These are phyloP conservation scores for Cladopsammia gracilis DNA, from an alignment of 64 coral and sea anemone species.

Conservation along the genomic window DNA sequence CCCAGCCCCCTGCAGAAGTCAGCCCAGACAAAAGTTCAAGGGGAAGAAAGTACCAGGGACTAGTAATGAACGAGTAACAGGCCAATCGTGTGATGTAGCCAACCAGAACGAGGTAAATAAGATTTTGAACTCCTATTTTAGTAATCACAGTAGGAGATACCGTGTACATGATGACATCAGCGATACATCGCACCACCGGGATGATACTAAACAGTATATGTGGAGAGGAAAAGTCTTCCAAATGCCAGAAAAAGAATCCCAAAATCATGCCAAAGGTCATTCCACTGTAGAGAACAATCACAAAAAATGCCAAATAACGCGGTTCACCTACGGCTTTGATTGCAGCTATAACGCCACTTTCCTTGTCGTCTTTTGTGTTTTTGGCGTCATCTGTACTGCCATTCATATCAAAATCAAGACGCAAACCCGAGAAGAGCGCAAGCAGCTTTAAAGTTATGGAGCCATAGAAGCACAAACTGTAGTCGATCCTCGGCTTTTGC, in stretches of 20 bases:
- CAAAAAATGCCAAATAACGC: conserved; percentile 51
- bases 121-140: conserved; percentile 59
- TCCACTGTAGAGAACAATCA: conserved; percentile 64
- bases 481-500: conserved; percentile 39
- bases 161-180: conserved; percentile 71
- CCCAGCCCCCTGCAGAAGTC: conserved; percentile 77
- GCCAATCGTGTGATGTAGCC: conserved; percentile 60
- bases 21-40: conserved; percentile 73
- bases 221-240: conserved; percentile 58
- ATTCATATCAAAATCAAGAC: conserved; percentile 63
- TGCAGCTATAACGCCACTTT: neutral
- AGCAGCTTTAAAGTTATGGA: conserved; percentile 64
- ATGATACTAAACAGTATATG: conserved; percentile 79
- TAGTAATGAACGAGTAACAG: conserved; percentile 50
- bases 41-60: conserved; percentile 55
- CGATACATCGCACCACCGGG: conserved; percentile 58
- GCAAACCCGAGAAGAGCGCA: conserved; percentile 57
- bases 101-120: conserved; percentile 66
- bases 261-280: conserved; percentile 75
- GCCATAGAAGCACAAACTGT: conserved; percentile 64
- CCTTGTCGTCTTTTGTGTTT: neutral
- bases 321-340: neutral
- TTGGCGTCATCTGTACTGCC: neutral
- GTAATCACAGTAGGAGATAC: conserved; percentile 69
- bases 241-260: conserved; percentile 84